A percentile compares a stretch with the other conserved stretches of the same genome.
Evolutionary conservation across 2,797 vertebrate species (phyloP).

Genomic region (Thripadectes ignobilis): DNA sequence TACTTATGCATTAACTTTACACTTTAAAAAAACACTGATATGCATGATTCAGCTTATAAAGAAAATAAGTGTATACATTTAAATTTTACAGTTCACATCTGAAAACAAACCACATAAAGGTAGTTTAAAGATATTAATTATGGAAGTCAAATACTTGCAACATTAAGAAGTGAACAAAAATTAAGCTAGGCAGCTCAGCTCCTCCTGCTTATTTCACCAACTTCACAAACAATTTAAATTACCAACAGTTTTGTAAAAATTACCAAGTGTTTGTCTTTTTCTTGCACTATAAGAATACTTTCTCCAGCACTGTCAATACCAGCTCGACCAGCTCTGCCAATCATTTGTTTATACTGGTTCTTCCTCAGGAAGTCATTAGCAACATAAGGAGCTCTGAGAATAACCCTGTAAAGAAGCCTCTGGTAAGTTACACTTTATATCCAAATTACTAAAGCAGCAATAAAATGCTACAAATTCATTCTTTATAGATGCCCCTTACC

Average conservation of each 20-base stretch:
- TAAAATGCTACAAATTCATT: not conserved
- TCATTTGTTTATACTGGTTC: constrained; percentile 96
- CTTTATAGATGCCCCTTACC: not conserved
- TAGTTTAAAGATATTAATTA: not conserved
- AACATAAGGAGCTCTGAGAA: constrained; percentile 92
- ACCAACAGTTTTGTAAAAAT: not conserved
- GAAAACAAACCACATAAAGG: not conserved
- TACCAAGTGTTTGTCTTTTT: constrained; percentile 87
- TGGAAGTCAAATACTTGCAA: not conserved
- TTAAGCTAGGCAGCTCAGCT: not conserved
- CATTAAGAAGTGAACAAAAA: not conserved
- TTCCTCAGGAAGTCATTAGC: constrained; percentile 89
- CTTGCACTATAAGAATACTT: constrained; percentile 92
- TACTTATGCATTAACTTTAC: not conserved
- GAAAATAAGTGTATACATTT: not conserved
- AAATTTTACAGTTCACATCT: not conserved
- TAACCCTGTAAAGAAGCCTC: constrained; percentile 80
- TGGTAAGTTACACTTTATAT: not conserved
- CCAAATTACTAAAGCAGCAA: not conserved
- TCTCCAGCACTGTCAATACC: constrained; percentile 90
- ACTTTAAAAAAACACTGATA: not conserved
- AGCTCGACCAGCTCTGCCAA: constrained; percentile 92
- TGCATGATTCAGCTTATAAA: not conserved
- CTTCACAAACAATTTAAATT: not conserved
- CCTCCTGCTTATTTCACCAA: not conserved